These are phyloP conservation scores for Pipra filicauda DNA, from an alignment of 2,113 vertebrate genomes.

Conservation along the genomic window DNA sequence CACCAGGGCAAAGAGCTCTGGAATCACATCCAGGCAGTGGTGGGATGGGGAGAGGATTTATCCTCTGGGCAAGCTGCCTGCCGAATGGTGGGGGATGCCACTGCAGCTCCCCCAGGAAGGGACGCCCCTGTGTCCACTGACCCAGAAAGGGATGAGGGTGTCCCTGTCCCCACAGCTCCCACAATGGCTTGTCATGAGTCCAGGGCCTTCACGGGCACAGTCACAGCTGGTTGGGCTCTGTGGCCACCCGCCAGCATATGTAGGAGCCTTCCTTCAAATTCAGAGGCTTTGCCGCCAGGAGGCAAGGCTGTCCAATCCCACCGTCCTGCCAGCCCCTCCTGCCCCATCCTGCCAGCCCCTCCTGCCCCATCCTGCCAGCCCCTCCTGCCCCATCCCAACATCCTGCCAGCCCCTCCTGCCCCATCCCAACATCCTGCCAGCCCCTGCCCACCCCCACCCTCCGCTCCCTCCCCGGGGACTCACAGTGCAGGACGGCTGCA, in stretches of 20 bases:
- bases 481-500: conserved; percentile 92
- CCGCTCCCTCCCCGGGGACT: conserved; percentile 30
- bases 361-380: background rate
- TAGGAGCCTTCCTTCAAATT: background rate
- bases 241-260: rapidly evolving
- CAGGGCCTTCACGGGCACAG: rapidly evolving
- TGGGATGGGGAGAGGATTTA: background rate
- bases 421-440: background rate
- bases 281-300: background rate
- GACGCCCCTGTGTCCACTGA: background rate
- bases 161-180: background rate
- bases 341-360: background rate
- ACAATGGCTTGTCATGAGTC: rapidly evolving
- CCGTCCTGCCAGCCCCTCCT: too few species aligned
- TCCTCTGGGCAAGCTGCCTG: background rate
- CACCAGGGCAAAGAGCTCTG: rapidly evolving
- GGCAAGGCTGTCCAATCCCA: background rate
- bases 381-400: background rate
- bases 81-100: rapidly evolving
- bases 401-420: background rate
- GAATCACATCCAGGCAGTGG: background rate
- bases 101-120: background rate
- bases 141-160: rapidly evolving
- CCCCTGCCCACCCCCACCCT: background rate
- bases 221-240: background rate